Evolutionary conservation across 2,113 vertebrate species (phyloP), one percentile per base, ranked within the genome.

Genomic region (Cynocephalus volans): DNA sequence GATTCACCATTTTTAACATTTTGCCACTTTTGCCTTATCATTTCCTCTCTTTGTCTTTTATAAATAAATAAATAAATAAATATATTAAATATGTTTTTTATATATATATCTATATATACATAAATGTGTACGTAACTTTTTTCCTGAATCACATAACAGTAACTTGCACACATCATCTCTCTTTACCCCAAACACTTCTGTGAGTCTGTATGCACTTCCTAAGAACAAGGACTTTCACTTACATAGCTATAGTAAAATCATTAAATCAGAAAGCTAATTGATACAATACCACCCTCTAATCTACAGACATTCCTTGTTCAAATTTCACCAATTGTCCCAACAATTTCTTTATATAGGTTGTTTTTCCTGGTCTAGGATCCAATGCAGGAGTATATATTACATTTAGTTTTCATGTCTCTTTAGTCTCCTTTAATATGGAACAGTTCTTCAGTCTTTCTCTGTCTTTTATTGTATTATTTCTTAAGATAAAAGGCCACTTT

Each of bases 251-350:
- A 80, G 64, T 65, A 31, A 48, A 85, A 80, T 84, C 33, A 76
- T 48, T 45, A 62, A 56, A n/a, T 93, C 72, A 96, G 77, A 89
- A 96, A 84, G 64, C 15, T 52, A 84, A 89, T 19, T 21, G 54
- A n/a, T 70, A 64, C 4, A 96, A 70, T 36, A 62, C 62, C 77
- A 36, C 26, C 45, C 41, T 77, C 45, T 70, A 45, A 93, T 70
- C 54, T 84, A 21, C 28, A 93, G 52, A 45, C 17, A 14, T 69
- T 69, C 54, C 8, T 45, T n/a, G 83, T 70, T 89, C 41, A 67
- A 26, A 76, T 88, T 83, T 96, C 31, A 76, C 26, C 14, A 8
- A 17, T 23, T 76, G 89, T 92, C 36, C 60, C 60, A 70, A 31
- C 13, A 72, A 33, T 33, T 48, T 79, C 45, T 62, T 77, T 77